Percentiles rank a stretch among this genome's conserved stretches.
Evolutionary conservation across 2,113 vertebrate species (phyloP).

Genomic region (Cyprinodon variegatus): DNA sequence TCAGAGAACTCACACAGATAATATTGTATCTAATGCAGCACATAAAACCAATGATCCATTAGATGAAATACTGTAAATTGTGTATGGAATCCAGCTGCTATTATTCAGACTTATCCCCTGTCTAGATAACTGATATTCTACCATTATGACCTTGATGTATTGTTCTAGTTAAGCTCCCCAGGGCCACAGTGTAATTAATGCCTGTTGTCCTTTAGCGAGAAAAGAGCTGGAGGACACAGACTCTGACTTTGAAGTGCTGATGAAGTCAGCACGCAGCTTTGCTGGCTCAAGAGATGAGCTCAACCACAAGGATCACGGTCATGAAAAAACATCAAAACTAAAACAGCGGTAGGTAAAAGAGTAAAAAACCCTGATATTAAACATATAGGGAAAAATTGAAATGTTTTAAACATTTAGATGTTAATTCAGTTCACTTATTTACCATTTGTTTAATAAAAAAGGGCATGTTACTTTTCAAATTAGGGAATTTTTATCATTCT

Average conservation of each 20-base stretch:
- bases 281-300: constrained; percentile 88
- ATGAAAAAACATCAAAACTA: constrained; percentile 91
- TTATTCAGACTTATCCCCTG: constrained; percentile 33
- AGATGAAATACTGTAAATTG: constrained; percentile 10
- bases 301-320: constrained; percentile 91
- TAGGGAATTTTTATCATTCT: no score
- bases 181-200: constrained; percentile 58
- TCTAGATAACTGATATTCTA: constrained; percentile 34
- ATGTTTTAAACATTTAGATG: neutral
- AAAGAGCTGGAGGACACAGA: constrained; percentile 90
- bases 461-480: no score
- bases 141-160: constrained; percentile 41
- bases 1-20: neutral
- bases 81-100: constrained; percentile 4
- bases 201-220: constrained; percentile 71
- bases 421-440: neutral
- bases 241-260: constrained; percentile 96
- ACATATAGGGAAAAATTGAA: neutral
- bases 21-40: constrained; percentile 1
- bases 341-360: constrained; percentile 86
- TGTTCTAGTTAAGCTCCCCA: constrained; percentile 36
- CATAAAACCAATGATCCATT: neutral
- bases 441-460: no score
- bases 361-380: neutral
- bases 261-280: constrained; percentile 92